Base-by-base conservation (phyloP, 2,113 vertebrate species). In the Shinisaurus crocodilurus region DNA sequence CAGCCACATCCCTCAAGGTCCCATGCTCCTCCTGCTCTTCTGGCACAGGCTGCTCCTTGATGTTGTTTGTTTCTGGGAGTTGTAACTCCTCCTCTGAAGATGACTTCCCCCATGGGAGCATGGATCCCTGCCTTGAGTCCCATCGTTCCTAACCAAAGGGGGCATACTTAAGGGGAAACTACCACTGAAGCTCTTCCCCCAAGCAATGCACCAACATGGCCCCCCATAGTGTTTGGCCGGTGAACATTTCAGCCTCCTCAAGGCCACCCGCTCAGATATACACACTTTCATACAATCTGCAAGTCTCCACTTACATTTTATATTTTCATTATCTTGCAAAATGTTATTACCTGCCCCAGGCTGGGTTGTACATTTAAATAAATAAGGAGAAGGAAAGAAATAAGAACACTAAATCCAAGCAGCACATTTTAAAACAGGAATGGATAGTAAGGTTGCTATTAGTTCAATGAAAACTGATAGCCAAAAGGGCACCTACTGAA, bases 401-500 rank as follows among this genome's bases (percentile, higher is more conserved):
- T 69, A 67, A 90, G 91, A 89, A 29, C 18, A 85, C 27, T 40
- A 50, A 83, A 90, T 92, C 80, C 85, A 80, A 48, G 82, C 72
- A 18, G 69, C 74, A 82, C 86, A 25, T 65, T 90, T 90, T 57
- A 75, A 88, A 94, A 76, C 48, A 37, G 0, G 76, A 93, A 84
- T 76, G n/a, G 91, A 76, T 5, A 45, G 25, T 27, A 79, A 91
- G 3, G 57, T 5, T 1, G 84, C 67, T 3, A 6, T 82, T 75
- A 34, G 89, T 89, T 86, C 89, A 91, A 90, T 91, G 69, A 50
- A 87, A 91, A 0, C 48, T 69, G 90, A 79, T 90, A 80, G 82
- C 16, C 90, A 40, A 85, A 85, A 74, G 74, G 92, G 63, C 82
- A 91, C 69, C 86, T 88, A 82, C 89, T 94, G 93, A 92, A 82